Base-by-base conservation (phyloP, 2,113 vertebrate species). In the Corythornis madagascariensis region DNA sequence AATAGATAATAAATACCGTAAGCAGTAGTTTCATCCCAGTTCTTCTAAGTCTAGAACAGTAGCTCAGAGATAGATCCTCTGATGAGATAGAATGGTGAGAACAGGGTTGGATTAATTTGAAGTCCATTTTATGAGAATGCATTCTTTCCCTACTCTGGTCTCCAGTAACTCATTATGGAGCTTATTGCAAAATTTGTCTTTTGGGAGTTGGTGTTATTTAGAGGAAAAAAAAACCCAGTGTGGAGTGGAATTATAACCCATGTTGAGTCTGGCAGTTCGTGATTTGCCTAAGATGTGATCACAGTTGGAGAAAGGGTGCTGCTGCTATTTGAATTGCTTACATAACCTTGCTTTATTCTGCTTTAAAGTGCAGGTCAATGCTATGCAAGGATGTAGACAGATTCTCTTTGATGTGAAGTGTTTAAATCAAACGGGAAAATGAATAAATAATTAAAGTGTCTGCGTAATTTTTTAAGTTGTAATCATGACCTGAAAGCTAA, bases 401-500 rank as follows among this genome's bases (percentile, higher is more conserved):
- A 63, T 47, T 66, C 5, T 83, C 52, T 85, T 83, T 65, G 42
- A 84, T 29, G 13, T 61, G 17, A 72, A 59, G 13, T 84, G 12
- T 69, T 84, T 75, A 61, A 75, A 82, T 61, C 35, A 79, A 82
- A 92, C 73, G 11, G 3, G 31, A 76, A 86, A 83, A 93, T 77
- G 22, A 57, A 92, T 26, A 89, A 92, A 88, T 88, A 92, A 90
- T 45, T 84, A 60, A 90, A 21, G 7, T 71, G 4, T 82, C 11
- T 74, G 17, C 1, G 3, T 88, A 76, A 76, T 72, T 87, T 93
- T 94, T 85, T 45, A 89, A 85, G 60, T 88, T 43, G 17, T 57
- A 89, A 47, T 82, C 18, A 40, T 79, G 48, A 92, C n/a, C 47
- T 76, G 43, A 94, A 86, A 93, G 82, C 35, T 93, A 83, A 83